Conservation (phyloP, 2,888 invertebrate genomes). For the Hydrotaea diabolus region DNA sequence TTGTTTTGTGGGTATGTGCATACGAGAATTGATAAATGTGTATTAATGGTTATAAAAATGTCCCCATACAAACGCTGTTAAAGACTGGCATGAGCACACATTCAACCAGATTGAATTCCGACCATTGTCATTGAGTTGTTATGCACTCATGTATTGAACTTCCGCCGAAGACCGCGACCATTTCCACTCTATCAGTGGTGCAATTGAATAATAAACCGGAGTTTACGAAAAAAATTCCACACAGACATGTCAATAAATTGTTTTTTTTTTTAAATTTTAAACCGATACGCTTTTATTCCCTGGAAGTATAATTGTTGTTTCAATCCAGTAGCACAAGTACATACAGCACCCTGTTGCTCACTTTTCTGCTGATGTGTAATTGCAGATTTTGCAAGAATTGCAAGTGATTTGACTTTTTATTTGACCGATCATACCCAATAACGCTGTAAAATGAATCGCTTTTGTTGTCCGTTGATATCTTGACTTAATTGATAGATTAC, state of each 20-base stretch:
- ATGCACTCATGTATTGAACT: neutral
- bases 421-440: neutral
- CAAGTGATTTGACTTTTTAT: constrained; percentile 20
- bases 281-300: neutral
- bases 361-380: neutral
- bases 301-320: neutral
- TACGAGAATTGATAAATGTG: constrained; percentile 22
- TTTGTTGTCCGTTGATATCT: neutral
- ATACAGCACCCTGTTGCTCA: constrained; percentile 7
- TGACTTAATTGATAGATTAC: too few relatives aligned
- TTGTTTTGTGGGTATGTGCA: neutral
- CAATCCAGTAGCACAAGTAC: neutral
- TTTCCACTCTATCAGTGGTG: constrained; percentile 10
- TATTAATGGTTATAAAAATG: constrained; percentile 32
- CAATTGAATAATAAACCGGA: constrained; percentile 42
- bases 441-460: neutral
- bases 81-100: neutral
- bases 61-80: neutral
- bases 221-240: constrained; percentile 14
- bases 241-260: neutral
- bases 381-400: constrained; percentile 3
- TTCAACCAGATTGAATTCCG: neutral
- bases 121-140: constrained; percentile 3
- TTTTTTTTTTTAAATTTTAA: neutral
- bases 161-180: neutral